phyloP scores from a whole-genome alignment of 1,140 invertebrate species.

The Euura lappo region DNA sequence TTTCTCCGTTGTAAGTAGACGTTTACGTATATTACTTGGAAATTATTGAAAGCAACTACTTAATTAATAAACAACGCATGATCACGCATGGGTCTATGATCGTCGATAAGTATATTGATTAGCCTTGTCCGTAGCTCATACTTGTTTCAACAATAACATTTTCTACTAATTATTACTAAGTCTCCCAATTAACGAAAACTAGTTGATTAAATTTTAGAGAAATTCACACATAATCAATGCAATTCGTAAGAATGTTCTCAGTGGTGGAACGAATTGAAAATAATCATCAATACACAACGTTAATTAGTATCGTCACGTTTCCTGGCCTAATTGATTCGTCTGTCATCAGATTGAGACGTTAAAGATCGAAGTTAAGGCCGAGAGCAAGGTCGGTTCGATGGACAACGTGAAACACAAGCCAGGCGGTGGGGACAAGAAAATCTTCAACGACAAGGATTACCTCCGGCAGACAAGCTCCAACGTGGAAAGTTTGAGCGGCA shows the following conservation, averaged over 20 bases:
- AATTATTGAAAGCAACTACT: neutral
- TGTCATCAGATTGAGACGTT: constrained; percentile 80
- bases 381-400: constrained; percentile 89
- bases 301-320: constrained; percentile 15
- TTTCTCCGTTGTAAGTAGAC: constrained; percentile 1
- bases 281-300: neutral
- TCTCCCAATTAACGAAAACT: neutral
- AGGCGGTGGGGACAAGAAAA: constrained; percentile 91
- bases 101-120: neutral
- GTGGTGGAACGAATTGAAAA: constrained; percentile 1
- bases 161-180: neutral
- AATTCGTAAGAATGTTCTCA: neutral
- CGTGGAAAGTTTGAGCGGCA: constrained; percentile 66
- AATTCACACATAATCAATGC: neutral
- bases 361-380: constrained; percentile 84
- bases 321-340: constrained; percentile 13
- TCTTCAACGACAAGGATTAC: constrained; percentile 94
- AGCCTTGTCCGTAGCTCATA: neutral
- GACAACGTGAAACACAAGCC: constrained; percentile 94
- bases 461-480: constrained; percentile 79
- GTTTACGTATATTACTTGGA: neutral
- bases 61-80: neutral
- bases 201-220: too few species aligned
- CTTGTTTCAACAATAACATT: neutral
- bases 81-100: neutral